Conservation (phyloP, 1,140 invertebrate species). For the Mesaphorura yosii region DNA sequence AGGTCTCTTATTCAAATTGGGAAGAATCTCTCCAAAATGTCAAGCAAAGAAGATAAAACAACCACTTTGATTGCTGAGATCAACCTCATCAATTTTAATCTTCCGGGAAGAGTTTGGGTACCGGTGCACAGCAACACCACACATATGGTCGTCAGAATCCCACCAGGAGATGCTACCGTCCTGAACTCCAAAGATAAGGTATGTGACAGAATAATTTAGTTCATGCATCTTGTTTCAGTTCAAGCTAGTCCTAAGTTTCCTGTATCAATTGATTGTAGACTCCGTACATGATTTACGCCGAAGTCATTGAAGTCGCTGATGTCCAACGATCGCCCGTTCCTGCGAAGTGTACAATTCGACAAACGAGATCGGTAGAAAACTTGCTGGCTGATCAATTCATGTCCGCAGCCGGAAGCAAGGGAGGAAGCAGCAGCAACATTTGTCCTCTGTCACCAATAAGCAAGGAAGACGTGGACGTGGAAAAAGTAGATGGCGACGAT, state of each 20-base stretch:
- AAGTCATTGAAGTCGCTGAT: conserved; percentile 86
- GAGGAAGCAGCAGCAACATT: not conserved
- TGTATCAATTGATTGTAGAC: conserved; percentile 50
- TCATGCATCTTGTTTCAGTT: conserved; percentile 5
- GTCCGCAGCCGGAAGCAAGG: conserved; percentile 26
- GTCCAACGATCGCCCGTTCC: conserved; percentile 62
- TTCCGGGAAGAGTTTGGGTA: conserved; percentile 94
- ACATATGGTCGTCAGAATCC: conserved; percentile 81
- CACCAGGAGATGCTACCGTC: conserved; percentile 87
- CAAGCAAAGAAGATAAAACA: conserved; percentile 89
- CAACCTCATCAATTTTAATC: conserved; percentile 84
- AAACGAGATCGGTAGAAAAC: conserved; percentile 90
- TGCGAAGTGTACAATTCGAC: conserved; percentile 59
- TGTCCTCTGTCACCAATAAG: conserved; percentile 10
- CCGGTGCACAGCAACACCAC: conserved; percentile 59
- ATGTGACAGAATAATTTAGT: conserved; percentile 25
- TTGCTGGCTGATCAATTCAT: too few relatives aligned
- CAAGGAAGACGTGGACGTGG: too few relatives aligned
- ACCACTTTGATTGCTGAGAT: conserved; percentile 81
- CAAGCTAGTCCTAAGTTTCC: conserved; percentile 2
- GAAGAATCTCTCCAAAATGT: conserved; percentile 71
- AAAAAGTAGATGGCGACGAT: too few relatives aligned
- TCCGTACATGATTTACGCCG: conserved; percentile 94
- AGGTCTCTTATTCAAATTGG: conserved; percentile 79
- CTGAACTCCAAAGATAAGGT: conserved; percentile 98